Conservation (phyloP, 1,140 invertebrate species). For the Diplogasteroides magnus region DNA sequence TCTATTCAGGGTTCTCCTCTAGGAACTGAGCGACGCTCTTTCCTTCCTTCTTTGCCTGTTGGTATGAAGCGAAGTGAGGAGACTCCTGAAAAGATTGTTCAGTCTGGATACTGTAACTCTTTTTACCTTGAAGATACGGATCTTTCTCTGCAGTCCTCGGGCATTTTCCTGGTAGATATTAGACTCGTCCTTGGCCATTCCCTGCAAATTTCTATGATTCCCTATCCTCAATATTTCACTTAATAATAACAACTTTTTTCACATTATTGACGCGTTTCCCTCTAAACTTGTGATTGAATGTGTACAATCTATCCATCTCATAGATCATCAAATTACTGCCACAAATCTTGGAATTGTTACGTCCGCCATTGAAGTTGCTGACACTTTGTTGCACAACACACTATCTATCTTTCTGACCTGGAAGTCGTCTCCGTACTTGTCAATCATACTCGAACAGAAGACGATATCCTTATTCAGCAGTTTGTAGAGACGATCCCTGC, state of each 20-base stretch:
- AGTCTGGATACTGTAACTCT: background rate
- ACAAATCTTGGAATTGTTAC: too few relatives aligned
- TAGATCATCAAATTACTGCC: too few relatives aligned
- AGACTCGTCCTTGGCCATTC: slow-evolving; percentile 23
- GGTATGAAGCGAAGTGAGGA: slow-evolving; percentile 25
- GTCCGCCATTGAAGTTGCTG: too few relatives aligned
- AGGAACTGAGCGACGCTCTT: slow-evolving; percentile 13
- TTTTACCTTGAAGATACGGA: slow-evolving; percentile 36
- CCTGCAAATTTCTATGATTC: slow-evolving; percentile 17
- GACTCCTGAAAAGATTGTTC: slow-evolving; percentile 25
- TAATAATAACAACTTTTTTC: background rate
- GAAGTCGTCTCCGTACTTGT: slow-evolving; percentile 32
- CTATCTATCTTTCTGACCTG: slow-evolving; percentile 10
- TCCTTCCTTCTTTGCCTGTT: slow-evolving; percentile 21
- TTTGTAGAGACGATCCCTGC: slow-evolving; percentile 30
- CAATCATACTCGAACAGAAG: slow-evolving; percentile 32
- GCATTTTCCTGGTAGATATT: slow-evolving; percentile 33
- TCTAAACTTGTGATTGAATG: too few relatives aligned
- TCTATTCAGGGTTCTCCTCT: slow-evolving; percentile 7
- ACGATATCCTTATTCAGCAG: slow-evolving; percentile 33
- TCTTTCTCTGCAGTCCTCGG: slow-evolving; percentile 29
- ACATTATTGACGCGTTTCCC: too few relatives aligned
- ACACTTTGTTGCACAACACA: too few relatives aligned
- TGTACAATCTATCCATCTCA: background rate
- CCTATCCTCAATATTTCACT: background rate